Conservation (phyloP, 2,888 invertebrate genomes). For the Tolmerus cingulatus region DNA sequence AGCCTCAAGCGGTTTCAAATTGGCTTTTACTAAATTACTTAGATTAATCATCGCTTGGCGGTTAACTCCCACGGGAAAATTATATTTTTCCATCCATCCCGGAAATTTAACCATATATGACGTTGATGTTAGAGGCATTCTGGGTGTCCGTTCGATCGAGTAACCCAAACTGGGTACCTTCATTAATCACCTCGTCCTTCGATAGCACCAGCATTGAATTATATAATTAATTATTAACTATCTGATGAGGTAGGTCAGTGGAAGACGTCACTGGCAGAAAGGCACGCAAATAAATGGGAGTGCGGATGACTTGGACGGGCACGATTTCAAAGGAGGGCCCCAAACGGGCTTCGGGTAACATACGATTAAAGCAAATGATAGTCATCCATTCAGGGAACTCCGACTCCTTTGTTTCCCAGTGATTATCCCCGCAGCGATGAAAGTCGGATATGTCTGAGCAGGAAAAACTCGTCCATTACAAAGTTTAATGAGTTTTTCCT, state of each 20-base stretch:
- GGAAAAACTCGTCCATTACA: conserved; percentile 14
- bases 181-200: neutral
- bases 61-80: neutral
- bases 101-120: neutral
- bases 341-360: neutral
- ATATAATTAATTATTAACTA: neutral
- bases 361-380: neutral
- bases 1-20: neutral
- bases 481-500: conserved; percentile 29
- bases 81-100: neutral
- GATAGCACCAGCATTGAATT: neutral
- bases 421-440: conserved; percentile 3
- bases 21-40: neutral
- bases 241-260: neutral
- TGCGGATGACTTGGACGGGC: neutral
- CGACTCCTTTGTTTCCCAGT: neutral
- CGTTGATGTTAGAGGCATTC: no score
- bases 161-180: neutral
- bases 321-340: neutral
- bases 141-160: neutral
- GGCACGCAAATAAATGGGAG: neutral
- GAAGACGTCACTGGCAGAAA: neutral
- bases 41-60: neutral
- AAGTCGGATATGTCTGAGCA: neutral
- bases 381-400: neutral